Percentiles rank a stretch among this genome's conserved stretches.
phyloP scores from a whole-genome alignment of 2,797 vertebrate species.

The Diplodus puntazzo region DNA sequence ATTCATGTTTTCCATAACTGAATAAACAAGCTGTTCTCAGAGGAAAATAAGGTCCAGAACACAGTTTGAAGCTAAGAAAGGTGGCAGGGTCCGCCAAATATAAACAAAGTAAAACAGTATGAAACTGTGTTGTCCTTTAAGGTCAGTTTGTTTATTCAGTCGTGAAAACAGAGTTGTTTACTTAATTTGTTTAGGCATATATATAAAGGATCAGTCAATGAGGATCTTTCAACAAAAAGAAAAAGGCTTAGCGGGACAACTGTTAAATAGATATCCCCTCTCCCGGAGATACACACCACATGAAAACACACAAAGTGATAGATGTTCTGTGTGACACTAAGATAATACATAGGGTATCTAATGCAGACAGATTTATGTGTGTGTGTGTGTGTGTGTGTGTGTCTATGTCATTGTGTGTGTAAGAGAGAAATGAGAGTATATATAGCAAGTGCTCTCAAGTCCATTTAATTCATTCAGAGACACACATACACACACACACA shows the following conservation, averaged over 20 bases:
- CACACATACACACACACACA: background rate
- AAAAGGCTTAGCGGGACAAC: background rate
- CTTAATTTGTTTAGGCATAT: too few species aligned
- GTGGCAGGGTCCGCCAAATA: too few species aligned
- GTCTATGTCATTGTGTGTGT: background rate
- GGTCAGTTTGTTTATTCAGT: too few species aligned
- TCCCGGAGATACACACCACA: background rate
- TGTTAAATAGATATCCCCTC: background rate
- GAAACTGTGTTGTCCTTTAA: too few species aligned
- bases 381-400: constrained; percentile 15
- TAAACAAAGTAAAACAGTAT: too few species aligned
- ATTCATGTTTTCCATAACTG: too few species aligned
- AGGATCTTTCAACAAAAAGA: background rate
- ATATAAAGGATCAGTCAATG: too few species aligned
- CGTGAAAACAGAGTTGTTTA: too few species aligned
- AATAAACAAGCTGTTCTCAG: too few species aligned
- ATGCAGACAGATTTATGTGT: constrained; percentile 49
- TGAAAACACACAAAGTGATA: constrained; percentile 24
- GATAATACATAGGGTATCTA: constrained; percentile 38
- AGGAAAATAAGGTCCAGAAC: too few species aligned
- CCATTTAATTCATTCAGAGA: constrained; percentile 51
- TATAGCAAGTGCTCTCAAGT: constrained; percentile 27
- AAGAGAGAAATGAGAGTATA: constrained; percentile 24
- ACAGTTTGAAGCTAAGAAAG: too few species aligned
- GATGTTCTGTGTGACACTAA: constrained; percentile 19